Conservation (phyloP, 2,113 vertebrate species). For the Carassius carassius region DNA sequence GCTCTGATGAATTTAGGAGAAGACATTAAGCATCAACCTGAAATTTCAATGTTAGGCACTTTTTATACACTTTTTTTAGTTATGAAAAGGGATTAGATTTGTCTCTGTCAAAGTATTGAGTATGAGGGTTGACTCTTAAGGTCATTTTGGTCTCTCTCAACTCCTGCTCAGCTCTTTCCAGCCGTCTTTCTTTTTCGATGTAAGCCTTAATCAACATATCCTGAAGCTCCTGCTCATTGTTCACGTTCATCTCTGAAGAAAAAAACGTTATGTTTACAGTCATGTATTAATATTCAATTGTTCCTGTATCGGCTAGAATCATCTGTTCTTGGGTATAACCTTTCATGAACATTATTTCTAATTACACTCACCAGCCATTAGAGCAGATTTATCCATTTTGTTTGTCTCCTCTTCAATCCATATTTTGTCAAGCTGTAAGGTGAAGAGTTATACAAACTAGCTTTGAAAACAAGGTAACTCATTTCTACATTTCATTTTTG, state of each 20-base stretch:
- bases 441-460: not conserved
- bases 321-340: not conserved
- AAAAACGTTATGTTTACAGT: too few relatives aligned
- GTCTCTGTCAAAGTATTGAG: not conserved
- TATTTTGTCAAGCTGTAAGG: not conserved
- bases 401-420: not conserved
- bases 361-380: not conserved
- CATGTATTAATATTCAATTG: too few relatives aligned
- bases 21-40: not conserved
- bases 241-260: not conserved
- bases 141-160: not conserved
- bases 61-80: not conserved
- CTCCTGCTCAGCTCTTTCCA: not conserved
- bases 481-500: too few relatives aligned
- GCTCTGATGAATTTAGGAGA: too few relatives aligned
- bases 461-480: too few relatives aligned
- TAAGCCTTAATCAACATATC: not conserved
- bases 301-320: not conserved
- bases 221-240: too few relatives aligned
- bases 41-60: not conserved
- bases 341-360: not conserved
- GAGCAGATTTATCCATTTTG: conserved; percentile 4
- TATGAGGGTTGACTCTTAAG: not conserved
- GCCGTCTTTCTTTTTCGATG: not conserved
- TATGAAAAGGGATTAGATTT: not conserved